Base-by-base conservation (phyloP, 2,797 vertebrate genomes). In the Champsocephalus esox region DNA sequence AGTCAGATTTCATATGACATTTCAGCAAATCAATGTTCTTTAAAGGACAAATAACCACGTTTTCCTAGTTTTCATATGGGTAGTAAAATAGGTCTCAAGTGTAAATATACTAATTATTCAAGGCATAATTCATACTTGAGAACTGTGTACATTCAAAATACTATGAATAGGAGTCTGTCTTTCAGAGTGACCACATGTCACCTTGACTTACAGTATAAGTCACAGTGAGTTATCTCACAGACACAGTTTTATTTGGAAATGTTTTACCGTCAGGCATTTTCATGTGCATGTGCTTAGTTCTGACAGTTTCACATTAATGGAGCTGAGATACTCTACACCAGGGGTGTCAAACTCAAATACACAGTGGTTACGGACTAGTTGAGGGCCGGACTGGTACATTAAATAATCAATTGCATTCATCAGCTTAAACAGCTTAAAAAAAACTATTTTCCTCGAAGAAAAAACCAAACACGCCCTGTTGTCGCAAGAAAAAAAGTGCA, bases 291-390 rank as follows among this genome's bases (percentile, higher is more conserved):
- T 67, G 16, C 77, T 66, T 74, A 19, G 14, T 76, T 46, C 10
- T n/a, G 49, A 12, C 46, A 54, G 49, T 70, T 75, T 67, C 38
- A 51, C 50, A 74, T 63, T 70, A 66, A 72, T 60, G 44, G 32
- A 75, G 73, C 62, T 83, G 56, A 28, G 44, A 61, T 69, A 61
- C 41, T 58, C 1, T 77, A 28, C 28, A 28, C 4, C 28, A 28
- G 28, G 28, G 28, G 28, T 28, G 28, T 28, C 28, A 28, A 28
- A 28, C 3, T 5, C 4, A 28, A 28, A 28, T 28, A 28, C 28
- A 28, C 28, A 28, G 28, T 28, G 28, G 4, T 4, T 4, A 4
- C 28, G 28, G 28, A 28, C 28, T 28, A 28, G 28, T 28, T 4
- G 28, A 28, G 28, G 28, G 28, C 28, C 4, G 28, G 28, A 28